A percentile compares a stretch with the other conserved stretches of the same genome.
phyloP scores from a whole-genome alignment of 1,140 invertebrate species.

The Euwallacea fornicatus region DNA sequence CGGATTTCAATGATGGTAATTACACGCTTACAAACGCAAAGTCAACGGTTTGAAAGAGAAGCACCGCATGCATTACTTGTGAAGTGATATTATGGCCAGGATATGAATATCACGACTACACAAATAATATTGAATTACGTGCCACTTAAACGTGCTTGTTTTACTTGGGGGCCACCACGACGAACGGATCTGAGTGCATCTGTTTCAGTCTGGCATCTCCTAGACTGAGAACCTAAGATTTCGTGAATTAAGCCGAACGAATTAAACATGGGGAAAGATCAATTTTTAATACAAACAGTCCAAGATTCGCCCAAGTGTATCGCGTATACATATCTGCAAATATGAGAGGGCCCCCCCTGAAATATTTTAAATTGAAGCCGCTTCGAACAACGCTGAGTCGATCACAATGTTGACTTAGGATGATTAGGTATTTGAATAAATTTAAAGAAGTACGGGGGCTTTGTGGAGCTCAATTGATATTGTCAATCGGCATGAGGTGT shows the following conservation, averaged over 20 bases:
- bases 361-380: slow-evolving; percentile 28
- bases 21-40: slow-evolving; percentile 11
- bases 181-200: not conserved
- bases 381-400: slow-evolving; percentile 30
- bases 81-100: slow-evolving; percentile 22
- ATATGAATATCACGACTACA: slow-evolving; percentile 14
- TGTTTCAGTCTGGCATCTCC: too few species aligned
- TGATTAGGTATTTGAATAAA: slow-evolving; percentile 42
- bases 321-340: slow-evolving; percentile 11
- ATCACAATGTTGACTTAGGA: slow-evolving; percentile 39
- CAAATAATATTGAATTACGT: slow-evolving; percentile 11
- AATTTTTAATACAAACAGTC: slow-evolving; percentile 4
- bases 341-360: slow-evolving; percentile 9
- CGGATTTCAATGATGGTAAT: slow-evolving; percentile 29
- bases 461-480: slow-evolving; percentile 31
- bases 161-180: slow-evolving; percentile 1
- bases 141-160: not conserved
- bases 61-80: slow-evolving; percentile 17
- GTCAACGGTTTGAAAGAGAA: slow-evolving; percentile 20
- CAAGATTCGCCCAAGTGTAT: not conserved
- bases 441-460: slow-evolving; percentile 32
- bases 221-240: too few species aligned
- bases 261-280: not conserved
- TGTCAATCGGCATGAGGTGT: slow-evolving; percentile 41
- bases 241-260: too few species aligned